Base-by-base conservation (phyloP, 2,113 vertebrate genomes). In the Ardeotis arabs region DNA sequence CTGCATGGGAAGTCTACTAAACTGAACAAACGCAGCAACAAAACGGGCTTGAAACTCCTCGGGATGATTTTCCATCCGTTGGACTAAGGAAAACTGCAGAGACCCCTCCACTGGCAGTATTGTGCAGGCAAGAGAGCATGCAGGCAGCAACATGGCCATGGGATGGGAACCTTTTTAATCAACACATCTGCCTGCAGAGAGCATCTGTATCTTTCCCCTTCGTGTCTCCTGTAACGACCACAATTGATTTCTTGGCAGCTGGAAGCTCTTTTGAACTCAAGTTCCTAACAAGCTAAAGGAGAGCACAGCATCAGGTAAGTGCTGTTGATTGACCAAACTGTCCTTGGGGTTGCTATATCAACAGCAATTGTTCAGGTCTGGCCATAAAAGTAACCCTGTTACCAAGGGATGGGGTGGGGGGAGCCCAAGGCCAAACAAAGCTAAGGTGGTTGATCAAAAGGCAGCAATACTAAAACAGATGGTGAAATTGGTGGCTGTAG, bases 251-350 rank as follows among this genome's bases (percentile, higher is more conserved):
- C 39, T 72, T 68, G 52, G 41, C 49, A 60, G 41, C 39, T 80
- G 52, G 74, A 70, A 92, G 52, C 41, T 49, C 64, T 74, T 95
- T 63, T 69, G 62, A 87, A 82, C 55, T 90, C 20, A 15, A 60
- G 72, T 52, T 81, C 59, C 72, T 80, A 92, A 90, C 39, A 64
- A 87, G 80, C 24, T 23, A 31, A 90, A 91, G 62, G 55, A 80
- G 70, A 60, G 11, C 27, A 49, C 2, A 3, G 47, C 39, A 60
- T 50, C 31, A 45, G 29, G 21, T 50, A 82, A 89, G 33, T 41
- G 37, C 55, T 68, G 29, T 59, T 91, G 74, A 82, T 80, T 87
- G 77, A 64, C 74, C 35, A 27, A 27, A 19, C 49, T 84, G 15
- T 55, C 70, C 6, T 72, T 4, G 5, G 47, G 55, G 24, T 52